phyloP scores from a whole-genome alignment of 2,888 invertebrate genomes.

The Mactromeris polynyma region DNA sequence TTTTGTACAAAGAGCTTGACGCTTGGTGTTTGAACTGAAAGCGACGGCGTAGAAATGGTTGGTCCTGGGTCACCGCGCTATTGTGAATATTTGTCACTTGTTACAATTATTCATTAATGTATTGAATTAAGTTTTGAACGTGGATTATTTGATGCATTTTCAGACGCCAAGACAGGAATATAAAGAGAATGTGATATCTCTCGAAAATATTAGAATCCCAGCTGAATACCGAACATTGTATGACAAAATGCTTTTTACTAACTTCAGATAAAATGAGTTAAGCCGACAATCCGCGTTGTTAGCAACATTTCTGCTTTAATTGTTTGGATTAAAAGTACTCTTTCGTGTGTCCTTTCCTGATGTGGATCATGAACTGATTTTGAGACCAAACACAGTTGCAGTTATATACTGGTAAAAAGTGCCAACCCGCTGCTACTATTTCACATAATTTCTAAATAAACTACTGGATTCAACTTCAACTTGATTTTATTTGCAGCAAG shows the following conservation, averaged over 20 bases:
- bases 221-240: background rate
- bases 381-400: too few relatives aligned
- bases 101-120: constrained; percentile 10
- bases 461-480: too few relatives aligned
- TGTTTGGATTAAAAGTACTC: background rate
- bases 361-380: too few relatives aligned
- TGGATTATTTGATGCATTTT: background rate
- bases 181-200: background rate
- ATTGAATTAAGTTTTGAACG: background rate
- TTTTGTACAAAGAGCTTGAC: constrained; percentile 14
- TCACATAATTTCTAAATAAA: too few relatives aligned
- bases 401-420: too few relatives aligned
- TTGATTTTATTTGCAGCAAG: too few relatives aligned
- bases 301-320: background rate
- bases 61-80: background rate
- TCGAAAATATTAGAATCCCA: background rate
- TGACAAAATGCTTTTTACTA: background rate
- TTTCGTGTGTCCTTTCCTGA: too few relatives aligned
- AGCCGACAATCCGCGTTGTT: background rate
- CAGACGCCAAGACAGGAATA: background rate
- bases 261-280: background rate
- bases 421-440: too few relatives aligned
- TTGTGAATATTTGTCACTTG: constrained; percentile 9
- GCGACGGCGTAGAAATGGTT: background rate
- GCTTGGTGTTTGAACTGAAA: background rate